phyloP scores from a whole-genome alignment of 1,140 invertebrate species.

The Uloborus diversus region DNA sequence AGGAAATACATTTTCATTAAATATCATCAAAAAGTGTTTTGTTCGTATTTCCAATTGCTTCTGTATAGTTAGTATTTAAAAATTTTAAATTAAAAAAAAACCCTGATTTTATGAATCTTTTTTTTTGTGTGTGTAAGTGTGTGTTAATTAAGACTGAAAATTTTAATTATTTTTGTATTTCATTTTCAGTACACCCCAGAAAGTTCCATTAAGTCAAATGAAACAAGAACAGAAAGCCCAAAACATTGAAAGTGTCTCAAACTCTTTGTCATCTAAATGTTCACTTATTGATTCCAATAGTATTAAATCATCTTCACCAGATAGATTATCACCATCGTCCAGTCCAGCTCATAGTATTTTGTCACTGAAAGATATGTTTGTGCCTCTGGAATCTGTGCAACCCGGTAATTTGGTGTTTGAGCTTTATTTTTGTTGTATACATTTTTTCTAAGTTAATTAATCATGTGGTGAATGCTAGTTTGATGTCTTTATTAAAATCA shows the following conservation, averaged over 20 bases:
- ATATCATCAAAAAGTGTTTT: no score
- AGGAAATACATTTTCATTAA: no score
- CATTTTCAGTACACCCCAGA: slow-evolving; percentile 67
- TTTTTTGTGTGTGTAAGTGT: not conserved
- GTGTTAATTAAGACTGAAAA: not conserved
- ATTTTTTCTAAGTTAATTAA: no score
- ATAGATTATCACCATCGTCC: slow-evolving; percentile 54
- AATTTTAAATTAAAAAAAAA: slow-evolving; percentile 14
- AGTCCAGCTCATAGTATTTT: slow-evolving; percentile 58
- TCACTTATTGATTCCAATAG: not conserved
- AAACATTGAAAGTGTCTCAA: slow-evolving; percentile 14
- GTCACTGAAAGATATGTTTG: slow-evolving; percentile 75
- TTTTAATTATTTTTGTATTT: not conserved
- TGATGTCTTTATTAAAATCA: no score
- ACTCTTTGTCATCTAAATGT: not conserved
- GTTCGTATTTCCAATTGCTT: not conserved
- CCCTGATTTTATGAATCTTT: not conserved
- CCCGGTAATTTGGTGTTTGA: slow-evolving; percentile 69
- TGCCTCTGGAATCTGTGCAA: slow-evolving; percentile 78
- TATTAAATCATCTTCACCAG: slow-evolving; percentile 59
- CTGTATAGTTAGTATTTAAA: not conserved
- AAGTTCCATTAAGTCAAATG: slow-evolving; percentile 77
- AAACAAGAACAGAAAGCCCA: slow-evolving; percentile 58
- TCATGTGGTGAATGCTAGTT: no score
- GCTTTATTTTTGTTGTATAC: slow-evolving; percentile 18